Conservation (phyloP, 1,140 invertebrate genomes). For the Mercenaria mercenaria region DNA sequence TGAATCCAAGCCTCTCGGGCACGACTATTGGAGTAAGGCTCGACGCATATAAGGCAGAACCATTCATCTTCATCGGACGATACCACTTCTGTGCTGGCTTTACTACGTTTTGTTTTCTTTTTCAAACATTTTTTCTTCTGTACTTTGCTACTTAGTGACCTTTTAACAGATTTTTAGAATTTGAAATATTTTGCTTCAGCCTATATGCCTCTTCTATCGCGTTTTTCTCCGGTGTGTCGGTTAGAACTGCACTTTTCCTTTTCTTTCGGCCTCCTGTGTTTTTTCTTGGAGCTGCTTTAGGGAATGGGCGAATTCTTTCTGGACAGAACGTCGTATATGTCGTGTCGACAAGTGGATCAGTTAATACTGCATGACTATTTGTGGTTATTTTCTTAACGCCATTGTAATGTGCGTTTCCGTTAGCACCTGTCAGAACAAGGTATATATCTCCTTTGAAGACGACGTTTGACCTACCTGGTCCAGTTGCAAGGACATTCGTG, state of each 20-base stretch:
- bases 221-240: conserved; percentile 34
- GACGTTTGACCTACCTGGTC: not conserved
- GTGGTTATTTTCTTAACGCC: conserved; percentile 1
- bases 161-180: not conserved
- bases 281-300: conserved; percentile 7
- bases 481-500: not conserved
- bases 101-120: not conserved
- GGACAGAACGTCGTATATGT: not conserved
- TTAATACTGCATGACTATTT: not conserved
- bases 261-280: not conserved
- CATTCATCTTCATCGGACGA: conserved; percentile 9
- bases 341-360: not conserved
- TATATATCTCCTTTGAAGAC: conserved; percentile 29
- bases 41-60: not conserved
- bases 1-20: not conserved
- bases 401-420: conserved; percentile 7
- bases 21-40: conserved; percentile 11
- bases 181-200: not conserved
- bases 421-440: not conserved
- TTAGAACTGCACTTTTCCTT: conserved; percentile 15
- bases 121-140: not conserved
- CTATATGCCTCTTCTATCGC: not conserved
- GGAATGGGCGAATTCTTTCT: conserved; percentile 16
- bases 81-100: not conserved
- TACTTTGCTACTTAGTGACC: not conserved